Conservation (phyloP, 1,140 invertebrate species). For the Hycleus phaleratus region DNA sequence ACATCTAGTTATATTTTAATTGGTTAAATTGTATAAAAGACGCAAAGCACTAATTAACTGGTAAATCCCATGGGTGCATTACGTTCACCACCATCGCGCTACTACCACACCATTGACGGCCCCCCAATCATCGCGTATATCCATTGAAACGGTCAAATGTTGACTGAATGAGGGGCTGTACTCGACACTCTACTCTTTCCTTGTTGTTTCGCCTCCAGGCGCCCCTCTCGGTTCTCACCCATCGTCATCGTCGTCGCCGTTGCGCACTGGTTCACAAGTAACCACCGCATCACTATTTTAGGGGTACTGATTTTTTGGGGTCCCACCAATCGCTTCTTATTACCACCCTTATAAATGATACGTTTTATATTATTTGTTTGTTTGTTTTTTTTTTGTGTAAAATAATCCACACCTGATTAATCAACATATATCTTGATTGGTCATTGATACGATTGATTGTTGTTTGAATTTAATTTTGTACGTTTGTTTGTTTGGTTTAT, state of each 20-base stretch:
- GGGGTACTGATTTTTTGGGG: constrained; percentile 37
- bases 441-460: too few relatives aligned
- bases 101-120: constrained; percentile 4
- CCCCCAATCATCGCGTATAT: constrained; percentile 20
- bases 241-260: constrained; percentile 24
- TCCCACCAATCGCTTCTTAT: constrained; percentile 25
- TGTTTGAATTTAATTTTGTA: too few relatives aligned
- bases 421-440: too few relatives aligned
- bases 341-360: constrained; percentile 10
- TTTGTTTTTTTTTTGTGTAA: too few relatives aligned
- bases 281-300: constrained; percentile 34
- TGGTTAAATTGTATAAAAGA: background rate
- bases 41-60: constrained; percentile 7
- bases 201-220: constrained; percentile 17
- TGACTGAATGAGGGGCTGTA: constrained; percentile 21
- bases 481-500: too few relatives aligned
- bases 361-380: too few relatives aligned
- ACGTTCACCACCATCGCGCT: background rate
- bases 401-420: too few relatives aligned
- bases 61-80: constrained; percentile 6
- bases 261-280: constrained; percentile 40
- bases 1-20: too few relatives aligned
- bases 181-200: constrained; percentile 14
- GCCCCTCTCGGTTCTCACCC: constrained; percentile 17
- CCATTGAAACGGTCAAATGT: background rate